Evolutionary conservation across 2,888 invertebrate species (phyloP), one percentile per base, ranked within the genome.

Genomic region (Mechanitis mazaeus): DNA sequence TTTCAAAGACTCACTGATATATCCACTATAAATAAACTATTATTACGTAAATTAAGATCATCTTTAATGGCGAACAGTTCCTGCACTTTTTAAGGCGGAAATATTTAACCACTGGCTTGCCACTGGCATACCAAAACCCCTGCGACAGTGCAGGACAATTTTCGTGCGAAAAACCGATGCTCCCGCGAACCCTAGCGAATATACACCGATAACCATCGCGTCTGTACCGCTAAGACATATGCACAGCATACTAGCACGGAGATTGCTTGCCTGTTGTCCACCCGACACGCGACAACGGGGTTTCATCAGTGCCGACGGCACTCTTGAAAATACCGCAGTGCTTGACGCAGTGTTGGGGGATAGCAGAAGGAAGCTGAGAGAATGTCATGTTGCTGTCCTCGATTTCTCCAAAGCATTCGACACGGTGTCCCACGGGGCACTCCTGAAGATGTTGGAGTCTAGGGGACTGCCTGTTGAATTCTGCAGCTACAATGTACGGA

Each of bases 321-420:
- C 75, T 3, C 67, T 82, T 12, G 75, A 78, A 6, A 83, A 83
- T 58, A 65, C 73, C 33, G 63, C 76, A 2, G 78, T 68, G 61
- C 70, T 65, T 68, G 74, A 69, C 64, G 77, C 65, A 1, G 67
- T 60, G 45, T 54, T 74, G 4, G 68, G 80, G 20, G 63, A 75
- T 55, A 55, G n/a, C n/a, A n/a, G n/a, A n/a, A n/a, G n/a, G n/a
- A n/a, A n/a, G n/a, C n/a, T n/a, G n/a, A n/a, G n/a, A n/a, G n/a
- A n/a, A n/a, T n/a, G n/a, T n/a, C n/a, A n/a, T n/a, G n/a, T n/a
- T n/a, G n/a, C n/a, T n/a, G n/a, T n/a, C n/a, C n/a, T n/a, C n/a
- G n/a, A n/a, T n/a, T n/a, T n/a, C n/a, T n/a, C n/a, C n/a, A n/a
- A n/a, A n/a, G n/a, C n/a, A n/a, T n/a, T n/a, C n/a, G n/a, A n/a